These are phyloP conservation scores for Ailurus styani DNA, from an alignment of 2,113 vertebrate species.

Conservation along the genomic window DNA sequence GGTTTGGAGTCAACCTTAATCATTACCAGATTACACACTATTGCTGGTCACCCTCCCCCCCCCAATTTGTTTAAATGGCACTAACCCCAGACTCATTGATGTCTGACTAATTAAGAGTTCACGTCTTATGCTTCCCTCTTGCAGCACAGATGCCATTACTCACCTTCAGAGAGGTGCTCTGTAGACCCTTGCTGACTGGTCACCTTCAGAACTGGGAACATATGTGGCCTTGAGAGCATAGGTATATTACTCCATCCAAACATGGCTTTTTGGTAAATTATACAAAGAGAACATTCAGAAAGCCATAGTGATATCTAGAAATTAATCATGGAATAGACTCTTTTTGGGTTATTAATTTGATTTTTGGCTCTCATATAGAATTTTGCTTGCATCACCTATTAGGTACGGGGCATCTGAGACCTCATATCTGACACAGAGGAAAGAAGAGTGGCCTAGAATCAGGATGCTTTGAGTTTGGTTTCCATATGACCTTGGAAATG, in stretches of 20 bases:
- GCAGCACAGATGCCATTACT: background rate
- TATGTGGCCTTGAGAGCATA: background rate
- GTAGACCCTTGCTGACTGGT: background rate
- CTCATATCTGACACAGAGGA: background rate
- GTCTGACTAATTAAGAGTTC: background rate
- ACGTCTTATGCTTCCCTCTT: background rate
- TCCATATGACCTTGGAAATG: background rate
- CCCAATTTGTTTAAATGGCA: too few species aligned
- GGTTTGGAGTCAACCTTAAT: background rate
- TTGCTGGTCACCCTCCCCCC: too few species aligned
- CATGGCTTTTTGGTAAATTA: background rate
- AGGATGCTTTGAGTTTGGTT: background rate
- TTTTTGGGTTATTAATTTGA: background rate
- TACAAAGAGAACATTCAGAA: background rate
- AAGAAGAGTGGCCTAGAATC: background rate
- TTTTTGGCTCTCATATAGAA: background rate
- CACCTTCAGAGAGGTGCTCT: background rate
- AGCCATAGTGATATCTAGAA: background rate
- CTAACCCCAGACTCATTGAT: background rate
- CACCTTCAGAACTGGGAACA: background rate
- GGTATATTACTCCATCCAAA: background rate
- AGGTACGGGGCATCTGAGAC: background rate
- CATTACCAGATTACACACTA: background rate
- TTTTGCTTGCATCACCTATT: background rate
- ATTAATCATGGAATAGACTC: background rate